Conservation (phyloP, 2,888 invertebrate genomes). For the Imbricaverruca yamaguchii region DNA sequence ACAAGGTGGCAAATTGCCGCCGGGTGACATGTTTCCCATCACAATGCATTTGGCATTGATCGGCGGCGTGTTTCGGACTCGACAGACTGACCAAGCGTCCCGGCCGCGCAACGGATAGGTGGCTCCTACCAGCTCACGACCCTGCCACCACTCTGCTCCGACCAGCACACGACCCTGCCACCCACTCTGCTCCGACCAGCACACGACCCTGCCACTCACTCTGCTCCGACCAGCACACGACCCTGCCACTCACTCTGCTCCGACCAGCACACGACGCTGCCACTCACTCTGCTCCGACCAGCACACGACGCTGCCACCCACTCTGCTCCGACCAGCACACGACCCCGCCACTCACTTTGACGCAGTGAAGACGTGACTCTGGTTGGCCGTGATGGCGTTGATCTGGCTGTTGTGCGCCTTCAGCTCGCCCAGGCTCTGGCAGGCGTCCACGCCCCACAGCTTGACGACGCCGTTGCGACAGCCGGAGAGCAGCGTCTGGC, state of each 20-base stretch:
- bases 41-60: too few relatives aligned
- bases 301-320: not conserved
- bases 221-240: not conserved
- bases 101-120: too few relatives aligned
- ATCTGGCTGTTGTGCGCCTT: constrained; percentile 59
- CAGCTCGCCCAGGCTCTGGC: constrained; percentile 56
- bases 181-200: not conserved
- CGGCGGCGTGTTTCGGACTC: too few relatives aligned
- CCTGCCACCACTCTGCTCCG: constrained; percentile 45
- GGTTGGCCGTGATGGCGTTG: constrained; percentile 59
- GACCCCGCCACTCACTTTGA: constrained; percentile 47
- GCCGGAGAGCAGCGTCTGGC: constrained; percentile 57
- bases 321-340: not conserved
- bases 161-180: not conserved
- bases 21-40: too few relatives aligned
- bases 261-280: not conserved
- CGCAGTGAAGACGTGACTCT: constrained; percentile 63
- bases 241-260: not conserved
- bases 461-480: constrained; percentile 69
- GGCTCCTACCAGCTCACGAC: not conserved
- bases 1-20: too few relatives aligned
- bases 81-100: too few relatives aligned
- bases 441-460: constrained; percentile 64
- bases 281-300: constrained; percentile 49
- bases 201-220: not conserved